Conservation (phyloP, 2,113 vertebrate genomes). For the Halcyon malimbica region DNA sequence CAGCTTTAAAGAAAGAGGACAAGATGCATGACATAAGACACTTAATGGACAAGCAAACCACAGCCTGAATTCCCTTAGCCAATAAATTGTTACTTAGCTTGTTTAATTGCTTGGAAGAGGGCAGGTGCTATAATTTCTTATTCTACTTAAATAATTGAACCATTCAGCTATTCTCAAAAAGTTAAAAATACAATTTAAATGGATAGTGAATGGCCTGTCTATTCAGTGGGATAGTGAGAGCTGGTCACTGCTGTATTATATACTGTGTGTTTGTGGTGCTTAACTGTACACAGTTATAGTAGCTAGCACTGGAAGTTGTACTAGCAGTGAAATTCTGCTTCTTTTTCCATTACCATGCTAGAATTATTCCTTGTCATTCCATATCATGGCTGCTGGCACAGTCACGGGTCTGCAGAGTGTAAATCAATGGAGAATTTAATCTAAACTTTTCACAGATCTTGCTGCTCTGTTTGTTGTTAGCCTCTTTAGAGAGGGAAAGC, state of each 20-base stretch:
- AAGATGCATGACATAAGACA: not conserved
- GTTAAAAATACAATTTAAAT: not conserved
- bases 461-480: not conserved
- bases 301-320: not conserved
- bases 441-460: not conserved
- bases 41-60: not conserved
- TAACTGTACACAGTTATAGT: not conserved
- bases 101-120: not conserved
- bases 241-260: not conserved
- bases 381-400: not conserved
- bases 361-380: not conserved
- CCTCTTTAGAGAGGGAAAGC: not conserved
- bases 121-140: not conserved
- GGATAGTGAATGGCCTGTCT: not conserved
- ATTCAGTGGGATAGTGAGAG: not conserved
- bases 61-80: not conserved
- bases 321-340: not conserved
- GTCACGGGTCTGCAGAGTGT: not conserved
- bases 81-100: not conserved
- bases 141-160: not conserved
- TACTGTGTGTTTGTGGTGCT: not conserved
- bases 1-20: not conserved
- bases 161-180: not conserved
- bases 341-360: not conserved
- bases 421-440: not conserved